Conservation (phyloP, 2,113 vertebrate species). For the Stomatorhinus ivindoensis region DNA sequence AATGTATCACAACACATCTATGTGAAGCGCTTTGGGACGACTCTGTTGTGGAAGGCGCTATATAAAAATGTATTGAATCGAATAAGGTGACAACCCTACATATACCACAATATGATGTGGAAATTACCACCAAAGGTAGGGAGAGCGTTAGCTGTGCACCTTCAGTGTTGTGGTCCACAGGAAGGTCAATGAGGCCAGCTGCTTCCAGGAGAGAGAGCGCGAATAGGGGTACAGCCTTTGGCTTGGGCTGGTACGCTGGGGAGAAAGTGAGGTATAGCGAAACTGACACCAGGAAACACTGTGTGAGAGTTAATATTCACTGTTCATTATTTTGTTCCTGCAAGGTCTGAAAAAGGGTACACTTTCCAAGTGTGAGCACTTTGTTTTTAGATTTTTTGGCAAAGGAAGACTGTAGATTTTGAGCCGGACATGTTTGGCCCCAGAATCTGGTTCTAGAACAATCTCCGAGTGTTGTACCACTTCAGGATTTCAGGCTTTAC, state of each 20-base stretch:
- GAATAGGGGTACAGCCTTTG: slow-evolving; percentile 42
- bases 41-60: too few relatives aligned
- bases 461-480: neutral
- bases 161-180: slow-evolving; percentile 31
- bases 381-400: neutral
- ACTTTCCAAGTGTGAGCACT: neutral
- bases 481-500: neutral
- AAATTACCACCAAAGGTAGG: neutral
- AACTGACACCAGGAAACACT: neutral
- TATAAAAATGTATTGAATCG: too few relatives aligned
- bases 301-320: neutral
- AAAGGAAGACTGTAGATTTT: neutral
- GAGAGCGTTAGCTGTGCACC: slow-evolving; percentile 33
- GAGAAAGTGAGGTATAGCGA: neutral
- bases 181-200: slow-evolving; percentile 37
- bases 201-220: slow-evolving; percentile 55
- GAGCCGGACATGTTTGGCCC: neutral
- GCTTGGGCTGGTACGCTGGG: slow-evolving; percentile 5
- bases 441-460: neutral
- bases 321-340: neutral
- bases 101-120: neutral
- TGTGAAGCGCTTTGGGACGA: too few relatives aligned
- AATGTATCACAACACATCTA: too few relatives aligned
- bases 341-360: neutral
- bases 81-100: neutral